These are phyloP conservation scores for Sebastes trivittatus DNA, from an alignment of 2,797 vertebrate species.

Conservation along the genomic window DNA sequence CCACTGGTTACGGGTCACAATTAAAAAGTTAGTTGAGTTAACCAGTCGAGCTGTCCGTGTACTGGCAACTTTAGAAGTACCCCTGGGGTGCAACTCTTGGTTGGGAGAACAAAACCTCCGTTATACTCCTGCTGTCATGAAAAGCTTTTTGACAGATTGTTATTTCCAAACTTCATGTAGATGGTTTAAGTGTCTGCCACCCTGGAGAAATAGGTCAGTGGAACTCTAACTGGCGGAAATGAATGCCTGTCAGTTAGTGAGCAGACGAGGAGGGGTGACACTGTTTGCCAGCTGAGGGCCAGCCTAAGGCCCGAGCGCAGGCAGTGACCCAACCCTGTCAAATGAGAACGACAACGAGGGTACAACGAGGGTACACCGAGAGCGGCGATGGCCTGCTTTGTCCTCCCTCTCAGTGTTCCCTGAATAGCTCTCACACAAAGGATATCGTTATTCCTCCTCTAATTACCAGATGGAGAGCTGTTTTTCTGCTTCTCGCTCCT, in stretches of 20 bases:
- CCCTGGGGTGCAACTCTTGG: neutral
- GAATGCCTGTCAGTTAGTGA: conserved; percentile 55
- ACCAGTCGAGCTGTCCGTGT: neutral
- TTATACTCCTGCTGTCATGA: neutral
- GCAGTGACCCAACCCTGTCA: conserved; percentile 53
- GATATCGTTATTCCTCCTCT: conserved; percentile 78
- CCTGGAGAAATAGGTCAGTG: conserved; percentile 58
- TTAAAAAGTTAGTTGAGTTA: neutral
- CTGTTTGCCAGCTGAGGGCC: conserved; percentile 52
- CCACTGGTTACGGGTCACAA: neutral
- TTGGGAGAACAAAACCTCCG: neutral
- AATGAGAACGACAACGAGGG: conserved; percentile 62
- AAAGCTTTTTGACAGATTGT: neutral
- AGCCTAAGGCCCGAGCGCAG: conserved; percentile 40
- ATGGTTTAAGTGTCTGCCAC: neutral
- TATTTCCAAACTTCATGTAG: neutral
- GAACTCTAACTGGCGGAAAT: conserved; percentile 50
- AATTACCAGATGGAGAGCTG: conserved; percentile 75
- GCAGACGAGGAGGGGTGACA: conserved; percentile 20
- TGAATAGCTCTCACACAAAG: conserved; percentile 82
- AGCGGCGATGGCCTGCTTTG: conserved; percentile 61
- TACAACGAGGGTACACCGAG: conserved; percentile 60
- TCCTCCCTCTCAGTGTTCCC: conserved; percentile 68
- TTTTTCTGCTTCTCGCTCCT: conserved; percentile 64
- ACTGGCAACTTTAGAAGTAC: neutral